Evolutionary conservation across 2,888 invertebrate species (phyloP).

Genomic region (Ecliptopera silaceata): DNA sequence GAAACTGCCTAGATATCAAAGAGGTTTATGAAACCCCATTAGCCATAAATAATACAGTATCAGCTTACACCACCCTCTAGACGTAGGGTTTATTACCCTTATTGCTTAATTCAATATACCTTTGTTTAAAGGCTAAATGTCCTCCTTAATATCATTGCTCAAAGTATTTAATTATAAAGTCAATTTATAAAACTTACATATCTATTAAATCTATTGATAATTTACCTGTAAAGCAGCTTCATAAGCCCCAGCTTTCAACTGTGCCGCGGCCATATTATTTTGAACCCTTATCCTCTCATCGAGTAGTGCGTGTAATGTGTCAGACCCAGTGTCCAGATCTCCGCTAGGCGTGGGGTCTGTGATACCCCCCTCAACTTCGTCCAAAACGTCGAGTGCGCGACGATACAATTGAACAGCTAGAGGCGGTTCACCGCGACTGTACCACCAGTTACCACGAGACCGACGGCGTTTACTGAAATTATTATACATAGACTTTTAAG

Average conservation of each 20-base stretch:
- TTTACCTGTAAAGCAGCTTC: slow-evolving; percentile 90
- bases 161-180: too few relatives aligned
- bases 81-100: too few relatives aligned
- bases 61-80: too few relatives aligned
- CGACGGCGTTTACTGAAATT: slow-evolving; percentile 77
- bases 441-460: slow-evolving; percentile 96
- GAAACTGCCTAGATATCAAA: too few relatives aligned
- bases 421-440: slow-evolving; percentile 90
- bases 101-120: too few relatives aligned
- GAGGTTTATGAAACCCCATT: too few relatives aligned
- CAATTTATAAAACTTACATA: too few relatives aligned
- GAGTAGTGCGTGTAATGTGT: slow-evolving; percentile 77
- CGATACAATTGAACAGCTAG: slow-evolving; percentile 94
- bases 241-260: slow-evolving; percentile 93
- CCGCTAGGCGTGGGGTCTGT: slow-evolving; percentile 79
- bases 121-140: too few relatives aligned
- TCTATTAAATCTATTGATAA: background rate
- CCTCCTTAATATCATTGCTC: too few relatives aligned
- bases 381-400: slow-evolving; percentile 91
- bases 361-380: slow-evolving; percentile 87
- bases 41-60: too few relatives aligned
- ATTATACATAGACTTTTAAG: background rate
- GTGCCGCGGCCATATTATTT: slow-evolving; percentile 96
- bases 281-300: slow-evolving; percentile 93
- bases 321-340: slow-evolving; percentile 59